phyloP scores from a whole-genome alignment of 1,140 invertebrate genomes.

The Nasonia giraulti region DNA sequence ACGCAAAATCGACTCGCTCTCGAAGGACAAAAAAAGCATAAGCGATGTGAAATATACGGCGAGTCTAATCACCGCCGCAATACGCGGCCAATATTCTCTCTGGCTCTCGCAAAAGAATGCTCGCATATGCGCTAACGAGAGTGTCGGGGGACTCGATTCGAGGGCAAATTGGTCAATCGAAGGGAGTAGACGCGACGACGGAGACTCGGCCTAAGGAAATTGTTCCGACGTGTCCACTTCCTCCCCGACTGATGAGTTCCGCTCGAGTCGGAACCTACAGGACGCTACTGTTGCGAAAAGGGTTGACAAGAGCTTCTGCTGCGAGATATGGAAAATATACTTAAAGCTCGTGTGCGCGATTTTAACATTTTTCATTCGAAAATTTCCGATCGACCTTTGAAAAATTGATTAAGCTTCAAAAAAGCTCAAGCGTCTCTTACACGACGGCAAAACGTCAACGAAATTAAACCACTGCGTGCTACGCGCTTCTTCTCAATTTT shows the following conservation, averaged over 20 bases:
- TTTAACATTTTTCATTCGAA: no score
- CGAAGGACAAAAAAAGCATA: neutral
- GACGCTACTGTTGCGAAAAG: neutral
- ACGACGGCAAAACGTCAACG: neutral
- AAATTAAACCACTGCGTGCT: neutral
- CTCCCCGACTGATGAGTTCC: constrained; percentile 73
- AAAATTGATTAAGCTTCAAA: no score
- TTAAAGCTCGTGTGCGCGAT: no score
- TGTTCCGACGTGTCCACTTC: constrained; percentile 75
- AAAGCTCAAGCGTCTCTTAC: no score
- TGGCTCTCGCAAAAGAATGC: neutral
- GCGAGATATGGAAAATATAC: neutral
- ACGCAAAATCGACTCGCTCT: neutral
- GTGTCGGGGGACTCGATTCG: constrained; percentile 37
- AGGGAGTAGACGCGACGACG: constrained; percentile 56
- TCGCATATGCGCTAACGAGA: neutral
- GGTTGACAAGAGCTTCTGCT: neutral
- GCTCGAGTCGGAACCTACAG: constrained; percentile 55
- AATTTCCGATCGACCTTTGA: no score
- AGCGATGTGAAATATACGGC: neutral
- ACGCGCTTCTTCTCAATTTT: neutral
- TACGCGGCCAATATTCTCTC: neutral
- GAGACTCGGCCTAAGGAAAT: constrained; percentile 71
- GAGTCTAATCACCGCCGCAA: neutral
- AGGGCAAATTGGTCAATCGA: constrained; percentile 72